These are phyloP conservation scores for Cisticola juncidis DNA, from an alignment of 2,113 vertebrate genomes.

Conservation along the genomic window DNA sequence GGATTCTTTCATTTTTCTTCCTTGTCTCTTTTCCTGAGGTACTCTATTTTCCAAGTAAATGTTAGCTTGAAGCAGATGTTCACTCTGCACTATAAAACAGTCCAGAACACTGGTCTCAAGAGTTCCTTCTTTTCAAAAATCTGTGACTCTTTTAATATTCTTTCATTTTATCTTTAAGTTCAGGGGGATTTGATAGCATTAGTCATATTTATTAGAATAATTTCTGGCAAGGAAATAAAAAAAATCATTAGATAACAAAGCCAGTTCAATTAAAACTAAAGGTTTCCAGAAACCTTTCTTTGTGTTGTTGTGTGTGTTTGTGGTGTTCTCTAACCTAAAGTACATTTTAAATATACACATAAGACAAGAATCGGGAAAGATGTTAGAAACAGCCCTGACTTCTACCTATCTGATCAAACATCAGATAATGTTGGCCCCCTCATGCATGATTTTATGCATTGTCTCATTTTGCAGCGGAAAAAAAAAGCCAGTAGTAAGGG, in stretches of 20 bases:
- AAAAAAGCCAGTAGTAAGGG: slow-evolving; percentile 4
- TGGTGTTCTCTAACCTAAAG: background rate
- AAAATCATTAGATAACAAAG: background rate
- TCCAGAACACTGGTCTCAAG: background rate
- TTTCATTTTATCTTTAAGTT: background rate
- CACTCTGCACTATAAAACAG: background rate
- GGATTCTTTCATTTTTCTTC: background rate
- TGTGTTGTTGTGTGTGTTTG: no score
- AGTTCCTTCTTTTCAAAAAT: background rate
- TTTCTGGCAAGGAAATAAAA: background rate
- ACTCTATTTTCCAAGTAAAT: background rate
- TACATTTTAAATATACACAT: background rate
- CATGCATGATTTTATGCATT: background rate
- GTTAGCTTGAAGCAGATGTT: background rate
- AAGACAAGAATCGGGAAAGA: background rate
- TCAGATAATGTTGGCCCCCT: background rate
- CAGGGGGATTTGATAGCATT: background rate
- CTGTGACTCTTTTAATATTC: background rate
- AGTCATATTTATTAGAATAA: background rate
- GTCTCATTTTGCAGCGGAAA: slow-evolving; percentile 10
- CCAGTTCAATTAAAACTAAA: background rate
- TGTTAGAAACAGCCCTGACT: background rate
- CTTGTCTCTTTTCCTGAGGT: background rate
- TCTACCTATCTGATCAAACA: background rate
- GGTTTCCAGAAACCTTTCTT: background rate